A percentile compares a stretch with the other conserved stretches of the same genome.
Evolutionary conservation across 2,888 invertebrate species (phyloP).

Genomic region (Ennomos fuscantarius): DNA sequence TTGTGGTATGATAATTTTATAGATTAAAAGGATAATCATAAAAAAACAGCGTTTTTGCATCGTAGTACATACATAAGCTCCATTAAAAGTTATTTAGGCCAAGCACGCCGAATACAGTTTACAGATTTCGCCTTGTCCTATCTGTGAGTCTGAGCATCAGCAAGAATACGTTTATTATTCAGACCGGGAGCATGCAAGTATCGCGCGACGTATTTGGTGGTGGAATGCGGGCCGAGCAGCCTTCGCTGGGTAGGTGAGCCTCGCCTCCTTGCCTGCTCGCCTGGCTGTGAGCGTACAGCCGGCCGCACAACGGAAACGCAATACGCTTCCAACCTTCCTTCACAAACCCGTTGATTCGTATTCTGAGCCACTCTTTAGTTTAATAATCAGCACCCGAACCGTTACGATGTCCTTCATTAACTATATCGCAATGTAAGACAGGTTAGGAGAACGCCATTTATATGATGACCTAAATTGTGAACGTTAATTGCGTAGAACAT

Average conservation of each 20-base stretch:
- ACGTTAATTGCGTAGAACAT: slow-evolving; percentile 30
- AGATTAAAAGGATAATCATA: no score
- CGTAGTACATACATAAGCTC: no score
- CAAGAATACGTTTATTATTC: slow-evolving; percentile 71
- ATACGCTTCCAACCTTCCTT: slow-evolving; percentile 44
- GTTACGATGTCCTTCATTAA: slow-evolving; percentile 60
- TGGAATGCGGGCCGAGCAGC: slow-evolving; percentile 65
- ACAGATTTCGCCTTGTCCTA: slow-evolving; percentile 50
- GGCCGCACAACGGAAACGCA: slow-evolving; percentile 60
- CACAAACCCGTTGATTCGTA: slow-evolving; percentile 62
- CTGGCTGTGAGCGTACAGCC: slow-evolving; percentile 15
- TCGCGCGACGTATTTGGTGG: slow-evolving; percentile 71
- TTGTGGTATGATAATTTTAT: no score
- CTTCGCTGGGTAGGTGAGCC: slow-evolving; percentile 36
- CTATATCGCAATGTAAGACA: slow-evolving; percentile 51
- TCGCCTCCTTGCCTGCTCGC: background rate
- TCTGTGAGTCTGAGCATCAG: slow-evolving; percentile 42
- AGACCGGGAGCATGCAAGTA: slow-evolving; percentile 57
- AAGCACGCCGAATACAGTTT: slow-evolving; percentile 23
- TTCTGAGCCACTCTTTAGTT: slow-evolving; percentile 47
- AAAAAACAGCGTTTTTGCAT: no score
- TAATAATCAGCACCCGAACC: slow-evolving; percentile 54
- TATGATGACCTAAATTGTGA: slow-evolving; percentile 46
- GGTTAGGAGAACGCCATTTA: slow-evolving; percentile 52
- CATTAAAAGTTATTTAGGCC: background rate